phyloP scores from a whole-genome alignment of 2,888 invertebrate genomes.

The Tyria jacobaeae region DNA sequence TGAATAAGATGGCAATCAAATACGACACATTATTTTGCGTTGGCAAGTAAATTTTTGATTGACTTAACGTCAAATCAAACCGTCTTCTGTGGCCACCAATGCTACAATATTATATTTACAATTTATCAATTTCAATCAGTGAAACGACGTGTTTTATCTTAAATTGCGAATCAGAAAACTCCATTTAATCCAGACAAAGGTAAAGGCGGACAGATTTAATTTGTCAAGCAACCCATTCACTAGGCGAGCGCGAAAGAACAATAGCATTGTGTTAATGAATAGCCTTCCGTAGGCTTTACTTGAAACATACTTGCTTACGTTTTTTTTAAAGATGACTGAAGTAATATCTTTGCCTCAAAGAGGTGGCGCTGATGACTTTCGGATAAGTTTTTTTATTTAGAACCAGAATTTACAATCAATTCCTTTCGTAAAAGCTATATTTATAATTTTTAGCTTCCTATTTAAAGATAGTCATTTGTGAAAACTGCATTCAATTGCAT shows the following conservation, averaged over 20 bases:
- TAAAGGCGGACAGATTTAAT: constrained; percentile 52
- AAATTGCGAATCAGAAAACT: constrained; percentile 50
- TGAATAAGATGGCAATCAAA: not conserved
- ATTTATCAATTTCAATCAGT: constrained; percentile 32
- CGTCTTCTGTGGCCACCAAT: not conserved
- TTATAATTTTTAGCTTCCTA: too few species aligned
- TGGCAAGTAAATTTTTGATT: not conserved
- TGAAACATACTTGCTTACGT: constrained; percentile 23
- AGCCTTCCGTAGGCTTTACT: constrained; percentile 33
- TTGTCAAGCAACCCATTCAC: constrained; percentile 51
- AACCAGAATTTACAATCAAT: too few species aligned
- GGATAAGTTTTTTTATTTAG: not conserved
- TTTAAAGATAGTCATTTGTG: too few species aligned
- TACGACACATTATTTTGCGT: not conserved
- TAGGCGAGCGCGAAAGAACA: constrained; percentile 39
- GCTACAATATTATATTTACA: constrained; percentile 24
- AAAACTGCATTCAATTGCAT: too few species aligned
- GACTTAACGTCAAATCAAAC: not conserved
- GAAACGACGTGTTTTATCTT: constrained; percentile 21
- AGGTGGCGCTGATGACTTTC: constrained; percentile 16
- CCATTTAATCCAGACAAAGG: constrained; percentile 50
- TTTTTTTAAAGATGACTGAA: constrained; percentile 24
- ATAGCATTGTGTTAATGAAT: constrained; percentile 50
- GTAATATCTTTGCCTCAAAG: constrained; percentile 34
- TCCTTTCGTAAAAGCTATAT: too few species aligned